Base-by-base conservation (phyloP, 2,888 invertebrate species). In the Atrina japonica region DNA sequence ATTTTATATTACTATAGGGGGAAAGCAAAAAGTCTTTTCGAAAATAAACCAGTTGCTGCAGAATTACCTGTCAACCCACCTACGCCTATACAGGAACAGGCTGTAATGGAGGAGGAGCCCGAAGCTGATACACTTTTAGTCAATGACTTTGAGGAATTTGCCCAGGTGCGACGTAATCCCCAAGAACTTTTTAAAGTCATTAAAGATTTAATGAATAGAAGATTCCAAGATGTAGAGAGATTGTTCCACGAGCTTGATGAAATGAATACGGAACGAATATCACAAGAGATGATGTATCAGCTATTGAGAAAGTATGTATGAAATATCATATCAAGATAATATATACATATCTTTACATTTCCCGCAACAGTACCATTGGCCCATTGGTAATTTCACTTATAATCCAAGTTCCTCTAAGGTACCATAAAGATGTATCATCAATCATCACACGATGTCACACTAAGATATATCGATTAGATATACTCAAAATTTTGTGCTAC, bases 231-330 rank as follows among this genome's bases (percentile, higher is more conserved):
- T 25, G 83, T 90, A 1, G 88, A 90, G 70, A 75, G 80, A 18
- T 73, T 70, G 7, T 90, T 88, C 82, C 78, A 84, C 41, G 87
- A 89, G 27, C 59, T 90, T 53, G 90, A 90, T 70, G 88, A 87
- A 67, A 77, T 78, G n/a, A 90, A 90, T 74, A 85, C 87, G 0
- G 78, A 85, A 49, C 76, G 89, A 35, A 70, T 90, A 55, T 84
- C 88, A 21, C 89, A 89, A 66, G 90, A 90, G 74, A 84, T 83
- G 76, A 88, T 90, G 88, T 89, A 78, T 76, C 84, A 87, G 45
- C 83, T 90, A 2, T 76, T 90, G 7, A 85, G 81, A 73, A 83
- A 78, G 90, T 89, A 74, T 69, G 21, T 18, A 40, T 14, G 41
- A 35, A 21, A 35, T n/a, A 16, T 53, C n/a, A 27, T 53, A 29